Evolutionary conservation across 2,888 invertebrate genomes (phyloP).

Genomic region (Disparrhopalites patrizii): DNA sequence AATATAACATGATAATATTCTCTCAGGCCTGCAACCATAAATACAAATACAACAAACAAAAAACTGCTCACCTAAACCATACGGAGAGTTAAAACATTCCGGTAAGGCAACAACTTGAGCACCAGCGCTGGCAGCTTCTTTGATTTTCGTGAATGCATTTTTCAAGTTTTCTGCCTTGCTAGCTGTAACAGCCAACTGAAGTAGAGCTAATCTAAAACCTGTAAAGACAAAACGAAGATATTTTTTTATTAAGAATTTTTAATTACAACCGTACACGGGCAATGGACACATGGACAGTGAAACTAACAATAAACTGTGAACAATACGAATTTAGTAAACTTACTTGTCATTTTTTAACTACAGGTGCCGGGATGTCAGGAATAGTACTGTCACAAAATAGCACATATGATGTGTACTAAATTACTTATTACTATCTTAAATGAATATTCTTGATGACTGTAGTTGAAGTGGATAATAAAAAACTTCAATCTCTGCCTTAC

Average conservation of each 20-base stretch:
- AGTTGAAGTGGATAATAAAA: no score
- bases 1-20: background rate
- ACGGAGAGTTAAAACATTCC: constrained; percentile 93
- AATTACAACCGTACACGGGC: no score
- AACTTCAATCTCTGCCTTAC: no score
- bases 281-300: background rate
- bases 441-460: no score
- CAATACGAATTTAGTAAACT: no score
- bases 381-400: no score
- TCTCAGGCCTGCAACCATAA: background rate
- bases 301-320: no score
- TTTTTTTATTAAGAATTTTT: no score
- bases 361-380: no score
- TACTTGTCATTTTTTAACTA: no score
- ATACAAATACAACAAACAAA: constrained; percentile 1
- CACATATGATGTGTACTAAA: no score
- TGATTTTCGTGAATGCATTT: constrained; percentile 67
- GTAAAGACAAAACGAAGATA: constrained; percentile 35
- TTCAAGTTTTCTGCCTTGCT: constrained; percentile 72
- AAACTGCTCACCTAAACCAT: constrained; percentile 66
- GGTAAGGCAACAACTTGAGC: constrained; percentile 67
- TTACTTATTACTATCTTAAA: no score
- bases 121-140: constrained; percentile 62
- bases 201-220: constrained; percentile 70
- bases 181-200: constrained; percentile 74